A percentile compares a stretch with the other conserved stretches of the same genome.
These are phyloP conservation scores for Neuroscelio doddi DNA, from an alignment of 2,888 invertebrate species.

Conservation along the genomic window DNA sequence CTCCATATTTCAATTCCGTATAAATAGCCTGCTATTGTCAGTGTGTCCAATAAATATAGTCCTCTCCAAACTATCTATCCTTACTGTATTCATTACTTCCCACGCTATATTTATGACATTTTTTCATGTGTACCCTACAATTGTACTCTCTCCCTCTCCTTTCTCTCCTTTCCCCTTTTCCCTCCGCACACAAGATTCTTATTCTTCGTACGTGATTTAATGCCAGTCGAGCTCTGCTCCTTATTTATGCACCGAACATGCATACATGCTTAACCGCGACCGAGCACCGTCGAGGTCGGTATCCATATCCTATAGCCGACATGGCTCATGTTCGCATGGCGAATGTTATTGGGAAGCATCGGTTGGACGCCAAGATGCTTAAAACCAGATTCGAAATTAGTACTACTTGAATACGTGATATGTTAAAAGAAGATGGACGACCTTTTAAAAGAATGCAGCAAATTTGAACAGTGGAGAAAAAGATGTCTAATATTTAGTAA, in stretches of 20 bases:
- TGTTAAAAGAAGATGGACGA: no score
- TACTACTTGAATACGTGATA: no score
- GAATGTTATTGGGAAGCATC: conserved; percentile 56
- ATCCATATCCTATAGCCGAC: conserved; percentile 58
- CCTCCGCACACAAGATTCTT: conserved; percentile 61
- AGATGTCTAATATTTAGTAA: no score
- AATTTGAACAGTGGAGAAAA: no score
- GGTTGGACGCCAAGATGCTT: conserved; percentile 56
- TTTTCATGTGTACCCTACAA: no score
- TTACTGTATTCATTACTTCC: no score
- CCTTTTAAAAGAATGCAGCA: no score
- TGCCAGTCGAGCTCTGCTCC: conserved; percentile 66
- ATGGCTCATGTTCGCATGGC: conserved; percentile 55
- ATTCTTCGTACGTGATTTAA: conserved; percentile 69
- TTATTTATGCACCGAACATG: conserved; percentile 71
- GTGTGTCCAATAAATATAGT: no score
- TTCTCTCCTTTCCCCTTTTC: conserved; percentile 46
- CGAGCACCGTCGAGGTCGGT: conserved; percentile 59
- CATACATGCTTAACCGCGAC: conserved; percentile 63
- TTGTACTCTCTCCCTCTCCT: conserved; percentile 41
- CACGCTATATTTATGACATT: no score
- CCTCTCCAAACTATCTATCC: no score
- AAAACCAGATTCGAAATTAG: conserved; percentile 38
- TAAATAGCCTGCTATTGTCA: no score
- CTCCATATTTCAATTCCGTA: no score